Conservation (phyloP, 2,797 vertebrate genomes). For the Hyperoplus lanceolatus region DNA sequence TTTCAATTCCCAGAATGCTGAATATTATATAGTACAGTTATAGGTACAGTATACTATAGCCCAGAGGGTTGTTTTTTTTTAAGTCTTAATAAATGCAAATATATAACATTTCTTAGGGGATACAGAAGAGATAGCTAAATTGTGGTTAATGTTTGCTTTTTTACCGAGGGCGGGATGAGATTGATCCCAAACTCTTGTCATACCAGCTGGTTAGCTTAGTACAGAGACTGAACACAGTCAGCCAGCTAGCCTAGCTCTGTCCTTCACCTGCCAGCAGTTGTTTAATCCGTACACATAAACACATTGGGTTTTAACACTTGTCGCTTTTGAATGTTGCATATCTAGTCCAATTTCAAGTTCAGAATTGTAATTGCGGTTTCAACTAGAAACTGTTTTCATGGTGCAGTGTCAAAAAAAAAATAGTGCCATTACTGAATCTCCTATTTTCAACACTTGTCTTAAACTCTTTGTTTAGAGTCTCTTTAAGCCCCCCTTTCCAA, state of each 20-base stretch:
- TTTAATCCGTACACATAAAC: neutral
- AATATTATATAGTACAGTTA: conserved; percentile 26
- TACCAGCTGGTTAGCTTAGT: neutral
- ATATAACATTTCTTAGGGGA: neutral
- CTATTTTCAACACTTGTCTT: too few species aligned
- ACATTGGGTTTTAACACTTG: too few species aligned
- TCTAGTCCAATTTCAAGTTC: too few species aligned
- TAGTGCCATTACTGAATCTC: too few species aligned
- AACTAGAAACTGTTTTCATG: too few species aligned
- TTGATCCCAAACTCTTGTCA: neutral
- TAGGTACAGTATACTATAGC: conserved; percentile 24
- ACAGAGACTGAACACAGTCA: neutral
- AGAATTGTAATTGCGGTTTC: too few species aligned
- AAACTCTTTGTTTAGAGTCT: too few species aligned
- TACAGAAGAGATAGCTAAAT: neutral
- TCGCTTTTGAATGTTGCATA: too few species aligned
- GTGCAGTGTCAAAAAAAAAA: too few species aligned
- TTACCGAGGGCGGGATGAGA: neutral
- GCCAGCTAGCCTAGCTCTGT: neutral
- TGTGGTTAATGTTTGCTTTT: neutral
- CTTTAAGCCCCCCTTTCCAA: too few species aligned
- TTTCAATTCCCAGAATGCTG: conserved; percentile 63
- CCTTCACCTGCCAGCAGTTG: neutral
- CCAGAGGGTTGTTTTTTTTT: conserved; percentile 12
- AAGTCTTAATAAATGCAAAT: neutral